Percentiles rank a stretch among this genome's conserved stretches.
These are phyloP conservation scores for Mallotus villosus DNA, from an alignment of 2,797 vertebrate genomes.

Conservation along the genomic window DNA sequence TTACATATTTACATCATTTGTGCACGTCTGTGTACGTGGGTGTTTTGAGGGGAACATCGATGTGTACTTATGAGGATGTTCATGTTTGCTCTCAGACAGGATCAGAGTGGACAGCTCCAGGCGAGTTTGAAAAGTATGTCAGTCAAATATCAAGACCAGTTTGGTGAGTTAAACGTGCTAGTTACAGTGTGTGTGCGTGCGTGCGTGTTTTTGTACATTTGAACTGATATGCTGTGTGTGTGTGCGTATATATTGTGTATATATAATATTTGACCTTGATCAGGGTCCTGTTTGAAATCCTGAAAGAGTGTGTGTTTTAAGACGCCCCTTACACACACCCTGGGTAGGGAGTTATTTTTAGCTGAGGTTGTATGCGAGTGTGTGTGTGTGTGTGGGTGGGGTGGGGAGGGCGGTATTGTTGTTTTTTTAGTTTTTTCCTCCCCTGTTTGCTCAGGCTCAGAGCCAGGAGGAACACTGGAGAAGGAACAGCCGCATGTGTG, in stretches of 20 bases:
- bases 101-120: conserved; percentile 90
- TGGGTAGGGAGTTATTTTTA: conserved; percentile 1
- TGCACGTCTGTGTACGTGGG: neutral
- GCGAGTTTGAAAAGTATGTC: conserved; percentile 89
- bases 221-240: neutral
- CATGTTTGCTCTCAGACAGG: conserved; percentile 77
- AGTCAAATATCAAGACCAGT: conserved; percentile 85
- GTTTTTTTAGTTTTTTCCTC: neutral
- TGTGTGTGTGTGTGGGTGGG: too few species aligned
- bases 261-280: neutral
- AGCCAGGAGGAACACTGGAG: neutral
- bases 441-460: neutral
- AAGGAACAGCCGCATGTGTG: neutral
- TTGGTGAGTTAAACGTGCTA: conserved; percentile 71
- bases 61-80: neutral
- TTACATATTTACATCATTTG: neutral
- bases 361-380: neutral
- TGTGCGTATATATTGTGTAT: neutral
- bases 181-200: neutral
- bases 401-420: too few species aligned
- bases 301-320: neutral
- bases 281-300: neutral
- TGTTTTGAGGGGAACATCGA: neutral
- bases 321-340: neutral
- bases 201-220: neutral